phyloP scores from a whole-genome alignment of 2,113 vertebrate genomes.

The Mohoua ochrocephala region DNA sequence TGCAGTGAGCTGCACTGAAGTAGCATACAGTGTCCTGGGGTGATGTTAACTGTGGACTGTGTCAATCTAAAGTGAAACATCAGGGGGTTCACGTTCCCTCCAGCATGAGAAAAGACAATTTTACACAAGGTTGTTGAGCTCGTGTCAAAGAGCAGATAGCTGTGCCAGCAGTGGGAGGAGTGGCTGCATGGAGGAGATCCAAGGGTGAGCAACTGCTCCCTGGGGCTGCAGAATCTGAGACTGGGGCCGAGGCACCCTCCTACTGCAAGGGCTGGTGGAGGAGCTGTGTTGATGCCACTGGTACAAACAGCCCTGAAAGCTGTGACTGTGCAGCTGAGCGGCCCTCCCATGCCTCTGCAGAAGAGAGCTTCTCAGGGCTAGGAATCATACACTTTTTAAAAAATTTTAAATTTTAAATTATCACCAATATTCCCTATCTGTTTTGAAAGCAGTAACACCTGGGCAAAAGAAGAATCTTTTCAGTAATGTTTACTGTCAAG shows the following conservation, averaged over 20 bases:
- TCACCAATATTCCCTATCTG: background rate
- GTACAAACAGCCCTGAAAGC: background rate
- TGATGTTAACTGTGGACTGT: background rate
- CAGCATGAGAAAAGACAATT: background rate
- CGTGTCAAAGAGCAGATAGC: background rate
- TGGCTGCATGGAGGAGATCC: background rate
- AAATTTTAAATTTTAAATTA: background rate
- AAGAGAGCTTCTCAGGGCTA: background rate
- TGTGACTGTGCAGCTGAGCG: background rate
- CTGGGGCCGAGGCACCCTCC: background rate
- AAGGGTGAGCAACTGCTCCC: background rate
- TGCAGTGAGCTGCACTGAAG: background rate
- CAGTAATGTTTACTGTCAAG: background rate
- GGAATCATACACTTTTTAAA: accelerated
- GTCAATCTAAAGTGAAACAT: background rate
- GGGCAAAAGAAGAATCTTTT: background rate
- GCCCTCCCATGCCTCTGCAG: background rate
- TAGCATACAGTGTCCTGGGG: background rate
- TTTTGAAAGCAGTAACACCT: background rate
- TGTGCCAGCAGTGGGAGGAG: background rate
- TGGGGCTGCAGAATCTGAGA: background rate
- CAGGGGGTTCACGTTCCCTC: background rate
- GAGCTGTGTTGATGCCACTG: background rate
- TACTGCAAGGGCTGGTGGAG: background rate
- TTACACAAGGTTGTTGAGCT: background rate